phyloP scores from a whole-genome alignment of 2,113 vertebrate genomes.

The Eolophus roseicapilla region DNA sequence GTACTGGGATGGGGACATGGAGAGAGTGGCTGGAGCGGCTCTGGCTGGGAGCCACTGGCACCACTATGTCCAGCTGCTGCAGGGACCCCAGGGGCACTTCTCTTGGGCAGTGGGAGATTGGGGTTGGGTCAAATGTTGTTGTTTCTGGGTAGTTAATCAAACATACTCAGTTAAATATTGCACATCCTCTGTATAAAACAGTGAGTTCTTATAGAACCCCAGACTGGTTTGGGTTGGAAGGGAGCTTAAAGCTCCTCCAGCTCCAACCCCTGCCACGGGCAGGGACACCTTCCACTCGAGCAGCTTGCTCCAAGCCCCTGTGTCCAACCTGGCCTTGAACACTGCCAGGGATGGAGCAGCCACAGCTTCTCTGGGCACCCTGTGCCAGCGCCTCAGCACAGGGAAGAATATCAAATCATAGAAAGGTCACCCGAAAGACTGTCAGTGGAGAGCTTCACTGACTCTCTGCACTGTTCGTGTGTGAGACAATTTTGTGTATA shows the following conservation, averaged over 20 bases:
- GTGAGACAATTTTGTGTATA: background rate
- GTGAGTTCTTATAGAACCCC: background rate
- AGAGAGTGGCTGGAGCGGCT: background rate
- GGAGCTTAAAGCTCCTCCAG: fast-evolving
- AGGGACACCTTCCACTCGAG: background rate
- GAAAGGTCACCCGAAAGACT: no score
- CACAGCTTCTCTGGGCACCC: background rate
- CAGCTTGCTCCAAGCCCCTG: background rate
- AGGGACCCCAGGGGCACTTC: background rate
- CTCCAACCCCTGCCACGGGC: no score
- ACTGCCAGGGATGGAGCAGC: background rate
- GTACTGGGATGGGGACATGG: fast-evolving
- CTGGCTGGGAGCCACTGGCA: background rate
- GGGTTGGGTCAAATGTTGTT: background rate
- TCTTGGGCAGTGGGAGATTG: background rate
- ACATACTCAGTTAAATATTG: background rate
- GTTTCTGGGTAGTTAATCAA: background rate
- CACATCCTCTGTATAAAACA: background rate
- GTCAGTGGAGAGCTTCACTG: background rate
- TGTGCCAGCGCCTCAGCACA: background rate
- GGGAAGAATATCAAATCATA: background rate
- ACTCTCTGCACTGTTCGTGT: background rate
- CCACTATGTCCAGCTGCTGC: background rate
- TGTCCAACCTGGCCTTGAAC: background rate
- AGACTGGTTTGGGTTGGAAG: background rate